These are phyloP conservation scores for Ostrea edulis DNA, from an alignment of 1,140 invertebrate species.

Conservation along the genomic window DNA sequence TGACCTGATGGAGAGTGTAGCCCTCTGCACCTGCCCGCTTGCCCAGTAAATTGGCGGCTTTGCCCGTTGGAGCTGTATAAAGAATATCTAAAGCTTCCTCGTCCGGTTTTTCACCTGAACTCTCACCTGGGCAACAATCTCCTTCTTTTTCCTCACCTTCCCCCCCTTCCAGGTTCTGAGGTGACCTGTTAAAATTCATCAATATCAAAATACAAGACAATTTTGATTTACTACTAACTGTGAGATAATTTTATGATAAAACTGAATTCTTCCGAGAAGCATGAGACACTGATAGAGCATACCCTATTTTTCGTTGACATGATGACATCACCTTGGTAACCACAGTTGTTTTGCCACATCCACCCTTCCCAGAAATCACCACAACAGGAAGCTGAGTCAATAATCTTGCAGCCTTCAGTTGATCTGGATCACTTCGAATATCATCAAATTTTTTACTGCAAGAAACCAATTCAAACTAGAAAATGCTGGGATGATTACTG, in stretches of 20 bases:
- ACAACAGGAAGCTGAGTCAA: conserved; percentile 67
- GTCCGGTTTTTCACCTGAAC: too few relatives aligned
- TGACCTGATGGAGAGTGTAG: conserved; percentile 74
- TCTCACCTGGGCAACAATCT: background rate
- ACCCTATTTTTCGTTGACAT: background rate
- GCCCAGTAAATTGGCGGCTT: conserved; percentile 75
- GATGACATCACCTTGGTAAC: conserved; percentile 67
- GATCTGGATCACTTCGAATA: conserved; percentile 64
- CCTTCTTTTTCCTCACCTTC: background rate
- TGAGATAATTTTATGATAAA: background rate
- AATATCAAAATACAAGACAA: too few relatives aligned
- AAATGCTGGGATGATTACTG: too few relatives aligned
- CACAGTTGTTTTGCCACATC: conserved; percentile 76
- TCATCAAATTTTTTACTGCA: conserved; percentile 65
- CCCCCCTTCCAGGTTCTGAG: background rate
- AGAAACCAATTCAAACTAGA: background rate
- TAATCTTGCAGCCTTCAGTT: conserved; percentile 67
- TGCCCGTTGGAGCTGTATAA: conserved; percentile 74
- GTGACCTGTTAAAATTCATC: background rate
- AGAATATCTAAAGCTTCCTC: conserved; percentile 22
- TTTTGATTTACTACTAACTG: background rate
- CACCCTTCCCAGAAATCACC: conserved; percentile 75
- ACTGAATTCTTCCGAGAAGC: too few relatives aligned
- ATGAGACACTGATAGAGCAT: background rate
- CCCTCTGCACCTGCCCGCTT: conserved; percentile 66